Evolutionary conservation across 2,113 vertebrate species (phyloP), one percentile per base, ranked within the genome.

Genomic region (Rhineura floridana): DNA sequence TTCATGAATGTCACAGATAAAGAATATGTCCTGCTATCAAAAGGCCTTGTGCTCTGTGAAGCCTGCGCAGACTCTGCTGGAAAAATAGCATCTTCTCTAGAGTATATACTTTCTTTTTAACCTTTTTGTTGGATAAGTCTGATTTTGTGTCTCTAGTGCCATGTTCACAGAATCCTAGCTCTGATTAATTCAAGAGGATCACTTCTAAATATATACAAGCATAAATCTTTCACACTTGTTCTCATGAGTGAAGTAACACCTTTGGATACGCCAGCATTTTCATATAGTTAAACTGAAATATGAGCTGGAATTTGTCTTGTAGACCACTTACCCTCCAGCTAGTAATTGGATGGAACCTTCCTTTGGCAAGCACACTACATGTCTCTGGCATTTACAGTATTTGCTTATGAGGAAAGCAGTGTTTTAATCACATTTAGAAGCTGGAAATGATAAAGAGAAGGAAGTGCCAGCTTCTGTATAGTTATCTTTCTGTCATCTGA

Each of bases 1-100:
- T 78, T 25, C 84, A 65, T 85, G 46, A 93, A 84, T 63, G 36
- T 81, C 55, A 55, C 75, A 88, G 91, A 79, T 81, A 13, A 90
- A 63, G 28, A 87, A 91, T 11, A 59, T 30, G 15, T 86, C 15
- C 2, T 0, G 0, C 75, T 90, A 89, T 84, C 85, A 78, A 17
- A 84, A 59, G 52, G 28, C 0, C 2, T 87, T 28, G 13, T 70
- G 87, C 77, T 44, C 39, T 46, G 85, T 52, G 8, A 21, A 39
- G 39, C 77, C 15, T 36, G 12, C 44, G 13, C 25, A 39, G 76
- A 62, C 36, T 3, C 12, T 89, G 28, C 10, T 2, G 83, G 85
- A 4, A 81, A n/a, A 81, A 2, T 75, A 88, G 72, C 23, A 13
- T 89, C 81, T 78, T 88, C 44, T 55, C n/a, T 89, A 25, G 3